Conservation (phyloP, 2,797 vertebrate species). For the Acanthis flammea region DNA sequence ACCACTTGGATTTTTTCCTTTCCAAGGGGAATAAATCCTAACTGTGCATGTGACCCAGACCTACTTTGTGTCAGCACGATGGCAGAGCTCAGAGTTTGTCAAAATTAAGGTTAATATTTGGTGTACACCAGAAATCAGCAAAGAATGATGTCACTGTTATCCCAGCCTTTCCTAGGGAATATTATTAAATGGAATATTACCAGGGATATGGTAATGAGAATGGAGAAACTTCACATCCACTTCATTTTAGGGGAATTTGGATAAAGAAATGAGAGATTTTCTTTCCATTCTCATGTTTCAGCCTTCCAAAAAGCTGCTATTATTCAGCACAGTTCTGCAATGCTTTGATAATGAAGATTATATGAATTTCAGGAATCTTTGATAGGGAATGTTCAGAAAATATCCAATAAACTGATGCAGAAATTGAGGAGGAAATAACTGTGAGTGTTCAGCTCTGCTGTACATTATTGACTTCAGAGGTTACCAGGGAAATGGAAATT, state of each 20-base stretch:
- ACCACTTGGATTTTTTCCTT: not conserved
- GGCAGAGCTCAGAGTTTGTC: not conserved
- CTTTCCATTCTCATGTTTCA: not conserved
- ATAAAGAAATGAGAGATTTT: not conserved
- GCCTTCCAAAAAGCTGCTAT: not conserved
- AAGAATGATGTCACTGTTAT: not conserved
- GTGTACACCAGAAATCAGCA: not conserved
- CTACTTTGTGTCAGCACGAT: not conserved
- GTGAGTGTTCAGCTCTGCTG: not conserved
- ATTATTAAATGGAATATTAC: not conserved
- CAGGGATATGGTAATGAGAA: not conserved
- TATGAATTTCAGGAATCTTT: not conserved
- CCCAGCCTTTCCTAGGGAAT: not conserved
- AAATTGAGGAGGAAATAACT: not conserved
- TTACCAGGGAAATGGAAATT: not conserved
- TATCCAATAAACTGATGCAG: not conserved
- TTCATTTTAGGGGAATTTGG: not conserved
- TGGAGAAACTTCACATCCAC: not conserved
- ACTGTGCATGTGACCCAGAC: not conserved
- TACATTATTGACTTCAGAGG: not conserved
- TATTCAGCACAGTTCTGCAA: not conserved
- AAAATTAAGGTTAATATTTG: not conserved
- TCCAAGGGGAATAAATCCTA: not conserved
- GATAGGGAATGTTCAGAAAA: not conserved
- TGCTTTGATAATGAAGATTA: not conserved